Base-by-base conservation (phyloP, 92 coral and sea anemone genomes). In the Epizoanthus rinbou region DNA sequence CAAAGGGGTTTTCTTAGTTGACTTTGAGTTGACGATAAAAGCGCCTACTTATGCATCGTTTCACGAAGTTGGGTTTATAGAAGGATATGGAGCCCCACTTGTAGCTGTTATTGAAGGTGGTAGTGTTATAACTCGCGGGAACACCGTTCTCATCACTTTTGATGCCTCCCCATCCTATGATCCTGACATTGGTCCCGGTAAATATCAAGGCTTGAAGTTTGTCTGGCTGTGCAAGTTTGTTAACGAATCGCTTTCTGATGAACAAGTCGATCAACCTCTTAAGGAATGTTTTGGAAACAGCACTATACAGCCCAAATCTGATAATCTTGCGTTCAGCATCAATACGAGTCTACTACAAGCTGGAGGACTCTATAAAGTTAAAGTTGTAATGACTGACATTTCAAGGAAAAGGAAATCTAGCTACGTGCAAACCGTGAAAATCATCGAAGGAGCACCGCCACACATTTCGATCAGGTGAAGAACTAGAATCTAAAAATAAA, bases 61-160 rank as follows among this genome's bases (percentile, higher is more conserved):
- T 31, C 80, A 70, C 37, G 72, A 83, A 41, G 74, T 59, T 8
- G 86, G 86, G 1, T 83, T 83, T 19, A 9, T 83, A 15, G 17
- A 56, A 1, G 59, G 65, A 9, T 13, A 57, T 3, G 60, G 80
- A 22, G 74, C 86, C 5, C 86, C 86, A 6, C 87, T 79, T 5
- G 87, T 84, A 18, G 81, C 87, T 0, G 15, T 24, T 47, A 84
- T 84, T 62, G 73, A 52, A 5, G 87, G 87, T 8, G 87, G 81
- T 13, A 45, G 73, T n/a, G 23, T 41, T 9, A 81, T 74, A 43
- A 68, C 73, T 5, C 62, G 87, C 8, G 66, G 76, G 33, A 68
- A 73, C 18, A 19, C n/a, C 17, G 13, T 35, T 2, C 23, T 47
- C 47, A 23, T 73, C 5, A 43, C 14, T 19, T 18, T 84, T 16